Conservation (phyloP, 2,797 vertebrate species). For the Enteromius anoplus region DNA sequence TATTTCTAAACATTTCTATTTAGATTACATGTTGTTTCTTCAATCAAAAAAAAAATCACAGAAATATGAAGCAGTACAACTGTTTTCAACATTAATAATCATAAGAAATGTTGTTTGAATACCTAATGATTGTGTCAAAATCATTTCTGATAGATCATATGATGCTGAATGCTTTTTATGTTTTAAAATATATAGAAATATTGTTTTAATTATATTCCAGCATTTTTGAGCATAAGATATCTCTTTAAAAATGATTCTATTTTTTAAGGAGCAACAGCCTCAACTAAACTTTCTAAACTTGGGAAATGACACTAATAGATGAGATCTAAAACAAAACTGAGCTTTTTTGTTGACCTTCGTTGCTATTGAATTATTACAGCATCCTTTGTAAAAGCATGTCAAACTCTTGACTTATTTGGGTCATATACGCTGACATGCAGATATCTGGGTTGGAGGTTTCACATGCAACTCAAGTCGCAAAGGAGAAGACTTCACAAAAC, state of each 20-base stretch:
- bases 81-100: background rate
- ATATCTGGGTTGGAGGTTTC: conserved; percentile 19
- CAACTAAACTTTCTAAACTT: background rate
- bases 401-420: conserved; percentile 20
- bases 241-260: background rate
- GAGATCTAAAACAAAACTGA: background rate
- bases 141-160: background rate
- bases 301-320: background rate
- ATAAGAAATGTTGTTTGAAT: background rate
- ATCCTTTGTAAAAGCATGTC: conserved; percentile 2
- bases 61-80: background rate
- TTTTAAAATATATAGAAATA: background rate
- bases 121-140: background rate
- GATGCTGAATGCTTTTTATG: background rate
- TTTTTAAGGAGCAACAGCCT: background rate
- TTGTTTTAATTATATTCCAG: background rate
- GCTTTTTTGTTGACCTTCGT: background rate
- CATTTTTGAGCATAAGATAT: background rate
- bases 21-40: background rate
- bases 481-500: conserved; percentile 26
- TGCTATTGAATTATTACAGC: background rate
- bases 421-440: background rate
- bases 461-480: conserved; percentile 19
- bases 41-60: background rate
- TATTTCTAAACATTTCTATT: background rate